phyloP scores from a whole-genome alignment of 2,113 vertebrate genomes.

The Copsychus sechellarum region DNA sequence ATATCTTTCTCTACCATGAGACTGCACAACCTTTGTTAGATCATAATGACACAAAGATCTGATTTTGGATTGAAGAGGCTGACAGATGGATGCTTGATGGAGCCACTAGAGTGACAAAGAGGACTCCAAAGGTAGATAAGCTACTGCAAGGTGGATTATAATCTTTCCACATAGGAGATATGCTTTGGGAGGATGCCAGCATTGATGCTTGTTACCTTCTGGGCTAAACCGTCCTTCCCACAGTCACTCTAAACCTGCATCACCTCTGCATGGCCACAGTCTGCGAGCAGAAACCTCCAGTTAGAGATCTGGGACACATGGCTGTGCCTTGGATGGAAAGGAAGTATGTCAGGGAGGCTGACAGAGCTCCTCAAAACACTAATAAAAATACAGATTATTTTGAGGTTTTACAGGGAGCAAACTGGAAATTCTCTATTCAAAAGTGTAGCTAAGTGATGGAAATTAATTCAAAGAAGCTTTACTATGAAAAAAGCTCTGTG shows the following conservation, averaged over 20 bases:
- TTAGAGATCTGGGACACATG: background rate
- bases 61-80: background rate
- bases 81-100: background rate
- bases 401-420: background rate
- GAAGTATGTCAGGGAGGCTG: background rate
- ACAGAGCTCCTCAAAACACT: background rate
- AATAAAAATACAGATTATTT: background rate
- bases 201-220: rapidly evolving
- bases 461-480: constrained; percentile 9
- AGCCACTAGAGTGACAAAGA: background rate
- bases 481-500: background rate
- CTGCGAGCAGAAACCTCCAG: background rate
- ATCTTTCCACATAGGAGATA: background rate
- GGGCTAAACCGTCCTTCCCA: background rate
- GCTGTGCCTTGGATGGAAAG: background rate
- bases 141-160: background rate
- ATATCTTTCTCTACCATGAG: background rate
- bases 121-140: background rate
- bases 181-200: background rate
- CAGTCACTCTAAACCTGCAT: background rate
- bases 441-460: background rate
- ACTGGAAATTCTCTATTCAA: background rate
- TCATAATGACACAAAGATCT: background rate
- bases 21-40: background rate
- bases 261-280: rapidly evolving